Percentiles rank a stretch among this genome's conserved stretches.
These are phyloP conservation scores for Axea sp. DNA, from an alignment of 2,888 invertebrate species.

Conservation along the genomic window DNA sequence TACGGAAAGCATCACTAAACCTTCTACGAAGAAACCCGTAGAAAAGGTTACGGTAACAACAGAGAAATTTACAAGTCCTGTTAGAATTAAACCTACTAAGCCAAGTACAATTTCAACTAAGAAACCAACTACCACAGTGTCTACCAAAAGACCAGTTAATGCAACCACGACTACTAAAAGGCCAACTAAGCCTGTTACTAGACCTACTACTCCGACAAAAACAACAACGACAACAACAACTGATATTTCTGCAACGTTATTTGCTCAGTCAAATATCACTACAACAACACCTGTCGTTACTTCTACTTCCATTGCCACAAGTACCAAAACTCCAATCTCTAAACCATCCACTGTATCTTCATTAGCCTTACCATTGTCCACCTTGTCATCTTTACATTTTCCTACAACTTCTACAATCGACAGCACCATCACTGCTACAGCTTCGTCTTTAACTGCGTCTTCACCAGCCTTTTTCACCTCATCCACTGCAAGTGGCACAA, in stretches of 20 bases:
- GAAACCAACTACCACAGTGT: conserved; percentile 63
- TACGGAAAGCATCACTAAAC: conserved; percentile 11
- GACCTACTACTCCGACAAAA: too few species aligned
- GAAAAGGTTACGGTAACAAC: conserved; percentile 30
- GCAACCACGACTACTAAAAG: conserved; percentile 51
- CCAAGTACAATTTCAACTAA: conserved; percentile 57
- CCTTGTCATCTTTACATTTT: conserved; percentile 21
- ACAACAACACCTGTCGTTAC: conserved; percentile 55
- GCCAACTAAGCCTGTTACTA: conserved; percentile 59
- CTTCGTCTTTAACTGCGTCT: conserved; percentile 43
- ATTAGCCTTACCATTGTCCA: background rate
- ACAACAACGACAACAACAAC: background rate
- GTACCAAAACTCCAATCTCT: conserved; percentile 10
- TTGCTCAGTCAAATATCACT: conserved; percentile 1
- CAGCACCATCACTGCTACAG: conserved; percentile 3
- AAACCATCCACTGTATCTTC: conserved; percentile 51
- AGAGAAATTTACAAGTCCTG: conserved; percentile 44
- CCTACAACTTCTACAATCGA: conserved; percentile 2
- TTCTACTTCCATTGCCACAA: too few species aligned
- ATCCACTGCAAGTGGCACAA: conserved; percentile 31
- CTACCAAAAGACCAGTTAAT: conserved; percentile 60
- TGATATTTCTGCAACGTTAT: too few species aligned
- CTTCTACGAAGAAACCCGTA: conserved; percentile 7
- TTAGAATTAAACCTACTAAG: conserved; percentile 56
- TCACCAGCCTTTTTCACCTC: conserved; percentile 44